Base-by-base conservation (phyloP, 53 echinoderm and acorn worm species). In the Apostichopus leukothele region DNA sequence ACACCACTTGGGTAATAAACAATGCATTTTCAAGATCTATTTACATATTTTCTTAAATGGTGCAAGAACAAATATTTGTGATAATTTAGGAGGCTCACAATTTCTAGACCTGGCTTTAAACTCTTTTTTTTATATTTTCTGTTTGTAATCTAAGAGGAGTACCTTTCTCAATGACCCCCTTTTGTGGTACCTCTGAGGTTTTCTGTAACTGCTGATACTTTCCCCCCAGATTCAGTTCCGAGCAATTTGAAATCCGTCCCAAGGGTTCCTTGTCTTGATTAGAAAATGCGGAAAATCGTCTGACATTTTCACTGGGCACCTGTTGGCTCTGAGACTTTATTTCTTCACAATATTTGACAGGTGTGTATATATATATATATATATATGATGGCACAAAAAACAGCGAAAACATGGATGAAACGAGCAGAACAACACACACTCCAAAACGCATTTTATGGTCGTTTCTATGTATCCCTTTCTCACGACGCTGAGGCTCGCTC, bases 251-350 rank as follows among this genome's bases (percentile, higher is more conserved):
- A 71, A 71, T 71, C 71, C 71, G 18, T 71, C 71, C 71, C 13
- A 71, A n/a, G 71, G 71, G 13, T 71, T n/a, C 6, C 21, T 71
- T 10, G 13, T 71, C 71, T 71, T 71, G 71, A 71, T 71, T 71
- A 71, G 71, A 71, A 71, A 71, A 71, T 71, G 71, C 18, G 39
- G 39, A 71, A 18, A 16, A 19, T 19, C 71, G 18, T 71, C 71
- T 71, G 71, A 71, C 71, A 19, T 71, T 71, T 71, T n/a, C 71
- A 71, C 20, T 71, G 71, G 71, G 71, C 71, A 71, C 71, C 71
- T 71, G 71, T 71, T 71, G 71, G 18, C 71, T 71, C 71, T 21
- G 6, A 71, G 18, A 18, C 6, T 18, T 71, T 71, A 16, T 16
- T 71, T 16, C 71, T 71, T 19, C 71, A 71, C 18, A 18, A 71